Evolutionary conservation across 2,888 invertebrate species (phyloP).

Genomic region (Eumerus sabulonum): DNA sequence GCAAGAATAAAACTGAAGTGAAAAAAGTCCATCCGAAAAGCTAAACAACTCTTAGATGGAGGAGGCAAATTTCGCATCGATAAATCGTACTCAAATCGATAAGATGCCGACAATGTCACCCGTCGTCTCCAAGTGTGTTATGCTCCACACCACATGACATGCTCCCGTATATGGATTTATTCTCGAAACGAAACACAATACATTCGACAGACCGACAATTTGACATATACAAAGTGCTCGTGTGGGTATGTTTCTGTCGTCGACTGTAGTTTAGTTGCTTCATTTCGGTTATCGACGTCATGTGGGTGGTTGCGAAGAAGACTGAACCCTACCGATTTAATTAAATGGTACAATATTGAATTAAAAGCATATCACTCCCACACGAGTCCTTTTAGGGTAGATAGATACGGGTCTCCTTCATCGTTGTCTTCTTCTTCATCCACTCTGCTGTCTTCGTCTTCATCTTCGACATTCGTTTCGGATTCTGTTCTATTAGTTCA

Average conservation of each 20-base stretch:
- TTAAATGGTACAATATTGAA: constrained; percentile 43
- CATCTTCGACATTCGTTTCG: constrained; percentile 35
- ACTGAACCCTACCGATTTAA: constrained; percentile 39
- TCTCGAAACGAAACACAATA: too few relatives aligned
- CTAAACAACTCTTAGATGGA: constrained; percentile 39
- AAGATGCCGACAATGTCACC: constrained; percentile 36
- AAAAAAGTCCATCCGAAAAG: constrained; percentile 25
- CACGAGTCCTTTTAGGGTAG: constrained; percentile 1
- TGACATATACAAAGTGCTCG: too few relatives aligned
- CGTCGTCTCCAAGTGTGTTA: not conserved
- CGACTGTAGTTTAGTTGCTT: too few relatives aligned
- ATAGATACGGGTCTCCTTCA: too few relatives aligned
- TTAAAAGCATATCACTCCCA: constrained; percentile 26
- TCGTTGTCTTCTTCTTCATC: not conserved
- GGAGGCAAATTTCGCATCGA: constrained; percentile 53
- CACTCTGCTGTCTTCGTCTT: constrained; percentile 5
- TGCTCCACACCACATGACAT: not conserved
- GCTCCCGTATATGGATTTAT: too few relatives aligned
- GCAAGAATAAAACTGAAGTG: too few relatives aligned
- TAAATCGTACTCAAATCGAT: constrained; percentile 55
- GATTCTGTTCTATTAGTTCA: constrained; percentile 1
- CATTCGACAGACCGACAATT: too few relatives aligned
- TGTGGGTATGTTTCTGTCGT: too few relatives aligned
- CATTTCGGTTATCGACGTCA: not conserved
- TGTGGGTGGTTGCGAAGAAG: not conserved